Evolutionary conservation across 2,888 invertebrate genomes (phyloP).

Genomic region (Sisyra terminalis): DNA sequence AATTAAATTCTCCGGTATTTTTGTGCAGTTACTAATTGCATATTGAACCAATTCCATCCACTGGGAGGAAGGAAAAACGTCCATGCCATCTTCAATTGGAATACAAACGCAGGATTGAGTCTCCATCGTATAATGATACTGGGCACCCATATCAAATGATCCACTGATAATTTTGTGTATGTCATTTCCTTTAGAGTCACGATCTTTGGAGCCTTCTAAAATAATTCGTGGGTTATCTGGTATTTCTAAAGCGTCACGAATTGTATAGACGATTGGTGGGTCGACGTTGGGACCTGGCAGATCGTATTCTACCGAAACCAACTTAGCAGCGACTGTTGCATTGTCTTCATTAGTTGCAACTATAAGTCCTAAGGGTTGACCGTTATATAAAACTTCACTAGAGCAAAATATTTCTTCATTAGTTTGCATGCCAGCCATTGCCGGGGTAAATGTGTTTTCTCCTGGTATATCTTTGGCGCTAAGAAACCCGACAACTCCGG

Average conservation of each 20-base stretch:
- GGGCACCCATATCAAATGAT: slow-evolving; percentile 34
- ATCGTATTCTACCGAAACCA: slow-evolving; percentile 16
- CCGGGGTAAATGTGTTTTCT: slow-evolving; percentile 37
- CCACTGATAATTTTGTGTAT: slow-evolving; percentile 37
- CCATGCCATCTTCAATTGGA: slow-evolving; percentile 49
- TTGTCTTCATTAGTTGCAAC: slow-evolving; percentile 21
- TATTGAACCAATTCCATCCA: slow-evolving; percentile 42
- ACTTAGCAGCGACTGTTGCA: slow-evolving; percentile 18
- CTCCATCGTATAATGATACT: slow-evolving; percentile 70
- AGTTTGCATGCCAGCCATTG: slow-evolving; percentile 16
- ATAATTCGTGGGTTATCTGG: slow-evolving; percentile 28
- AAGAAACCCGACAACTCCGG: slow-evolving; percentile 48
- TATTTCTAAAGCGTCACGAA: slow-evolving; percentile 32
- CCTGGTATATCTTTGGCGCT: slow-evolving; percentile 55
- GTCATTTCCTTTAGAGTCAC: slow-evolving; percentile 25
- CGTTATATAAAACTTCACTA: slow-evolving; percentile 21
- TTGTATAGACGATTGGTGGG: slow-evolving; percentile 20
- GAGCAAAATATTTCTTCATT: slow-evolving; percentile 26
- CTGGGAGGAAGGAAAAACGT: slow-evolving; percentile 44
- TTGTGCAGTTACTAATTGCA: slow-evolving; percentile 32
- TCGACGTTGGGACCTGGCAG: neutral
- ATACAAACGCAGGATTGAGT: slow-evolving; percentile 44
- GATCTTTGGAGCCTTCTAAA: slow-evolving; percentile 20
- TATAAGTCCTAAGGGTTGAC: slow-evolving; percentile 27
- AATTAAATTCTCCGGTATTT: slow-evolving; percentile 37